Conservation (phyloP, 2,797 vertebrate species). For the Micropoecilia bifurca region DNA sequence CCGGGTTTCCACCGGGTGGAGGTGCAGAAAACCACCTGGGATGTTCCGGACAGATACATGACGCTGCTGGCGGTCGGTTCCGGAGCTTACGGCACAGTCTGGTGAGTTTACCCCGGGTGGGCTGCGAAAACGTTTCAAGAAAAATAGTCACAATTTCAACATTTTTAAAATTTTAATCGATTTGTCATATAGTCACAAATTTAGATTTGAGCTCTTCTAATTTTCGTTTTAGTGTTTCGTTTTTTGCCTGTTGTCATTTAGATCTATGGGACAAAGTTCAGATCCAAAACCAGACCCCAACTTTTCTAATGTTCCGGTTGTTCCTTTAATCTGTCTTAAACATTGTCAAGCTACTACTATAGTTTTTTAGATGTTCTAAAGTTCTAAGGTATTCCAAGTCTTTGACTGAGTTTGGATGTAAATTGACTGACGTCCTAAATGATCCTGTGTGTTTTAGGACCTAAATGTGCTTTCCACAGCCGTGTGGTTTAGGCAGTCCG, state of each 20-base stretch:
- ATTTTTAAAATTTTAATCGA: not conserved
- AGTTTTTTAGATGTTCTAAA: not conserved
- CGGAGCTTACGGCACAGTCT: constrained; percentile 87
- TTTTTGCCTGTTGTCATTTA: not conserved
- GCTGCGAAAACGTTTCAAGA: too few species aligned
- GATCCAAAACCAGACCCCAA: not conserved
- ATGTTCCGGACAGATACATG: constrained; percentile 77
- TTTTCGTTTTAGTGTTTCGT: not conserved
- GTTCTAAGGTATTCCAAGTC: not conserved
- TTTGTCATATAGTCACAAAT: not conserved
- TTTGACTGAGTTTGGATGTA: not conserved
- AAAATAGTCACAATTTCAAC: not conserved
- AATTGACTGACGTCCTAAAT: not conserved
- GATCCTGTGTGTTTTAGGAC: constrained; percentile 12
- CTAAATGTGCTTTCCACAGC: constrained; percentile 24
- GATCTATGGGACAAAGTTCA: not conserved
- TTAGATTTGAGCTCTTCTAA: not conserved
- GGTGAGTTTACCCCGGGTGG: constrained; percentile 71
- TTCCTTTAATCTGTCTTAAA: not conserved
- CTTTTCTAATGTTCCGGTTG: not conserved
- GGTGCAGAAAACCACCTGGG: constrained; percentile 86
- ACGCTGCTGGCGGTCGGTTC: constrained; percentile 79
- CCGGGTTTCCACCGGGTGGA: constrained; percentile 79
- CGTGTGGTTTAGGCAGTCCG: constrained; percentile 9
- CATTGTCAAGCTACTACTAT: not conserved